A percentile compares a stretch with the other conserved stretches of the same genome.
These are phyloP conservation scores for Sclerurus mexicanus DNA, from an alignment of 2,113 vertebrate species.

Conservation along the genomic window DNA sequence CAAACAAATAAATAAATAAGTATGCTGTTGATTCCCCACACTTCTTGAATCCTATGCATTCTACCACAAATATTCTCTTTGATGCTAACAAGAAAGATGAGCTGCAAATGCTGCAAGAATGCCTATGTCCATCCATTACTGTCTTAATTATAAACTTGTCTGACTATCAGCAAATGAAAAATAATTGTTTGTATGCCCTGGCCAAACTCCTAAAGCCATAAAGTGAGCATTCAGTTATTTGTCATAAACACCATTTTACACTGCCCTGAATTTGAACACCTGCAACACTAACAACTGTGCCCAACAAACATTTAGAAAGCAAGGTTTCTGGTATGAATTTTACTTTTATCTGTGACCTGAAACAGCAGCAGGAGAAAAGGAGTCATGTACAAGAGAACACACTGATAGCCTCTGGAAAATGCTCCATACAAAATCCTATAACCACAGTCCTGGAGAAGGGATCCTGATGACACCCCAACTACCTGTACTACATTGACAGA, in stretches of 20 bases:
- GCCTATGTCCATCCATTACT: not conserved
- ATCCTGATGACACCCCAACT: not conserved
- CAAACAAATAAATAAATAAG: not conserved
- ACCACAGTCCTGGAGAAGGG: not conserved
- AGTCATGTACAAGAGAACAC: not conserved
- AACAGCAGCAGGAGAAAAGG: not conserved
- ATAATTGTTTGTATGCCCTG: not conserved
- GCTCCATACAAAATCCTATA: not conserved
- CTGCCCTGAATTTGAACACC: not conserved
- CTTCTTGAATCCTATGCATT: not conserved
- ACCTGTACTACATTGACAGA: not conserved
- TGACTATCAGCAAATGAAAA: conserved; percentile 17
- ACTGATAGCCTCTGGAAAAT: not conserved
- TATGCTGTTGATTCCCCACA: not conserved
- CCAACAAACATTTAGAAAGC: not conserved
- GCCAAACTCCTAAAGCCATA: not conserved
- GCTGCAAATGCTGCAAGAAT: not conserved
- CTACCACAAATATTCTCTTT: conserved; percentile 35
- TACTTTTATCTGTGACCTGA: not conserved
- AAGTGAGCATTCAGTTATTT: not conserved
- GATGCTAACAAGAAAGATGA: conserved; percentile 19
- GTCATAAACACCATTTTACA: not conserved
- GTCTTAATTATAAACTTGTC: conserved; percentile 18
- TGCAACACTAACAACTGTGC: not conserved
- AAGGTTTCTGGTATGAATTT: not conserved